Base-by-base conservation (phyloP, 2,113 vertebrate genomes). In the Epinephelus fuscoguttatus region DNA sequence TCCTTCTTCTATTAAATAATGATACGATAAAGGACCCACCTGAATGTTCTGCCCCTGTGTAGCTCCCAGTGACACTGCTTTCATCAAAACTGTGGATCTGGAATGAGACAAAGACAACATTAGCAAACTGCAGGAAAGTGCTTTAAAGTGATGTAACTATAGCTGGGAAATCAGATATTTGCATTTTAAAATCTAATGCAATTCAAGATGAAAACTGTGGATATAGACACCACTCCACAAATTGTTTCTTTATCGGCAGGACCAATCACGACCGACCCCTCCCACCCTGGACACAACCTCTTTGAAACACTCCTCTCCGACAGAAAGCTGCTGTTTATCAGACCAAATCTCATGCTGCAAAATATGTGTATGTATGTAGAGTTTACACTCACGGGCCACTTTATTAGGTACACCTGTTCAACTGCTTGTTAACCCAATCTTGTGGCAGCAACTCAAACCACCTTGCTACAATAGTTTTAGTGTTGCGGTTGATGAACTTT, bases 41-140 rank as follows among this genome's bases (percentile, higher is more conserved):
- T 82, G 74, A 66, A 47, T 62, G 27, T 64, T 89, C 90, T 57
- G 83, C 14, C 71, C 86, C 87, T 9, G 3, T 59, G 37, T 23
- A 77, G 69, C 40, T 88, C 57, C 88, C 89, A 25, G 70, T 55
- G 8, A 89, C 14, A 45, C 84, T 90, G 70, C 82, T 74, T 17
- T 94, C 92, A 15, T 94, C 93, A 70, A 93, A 94, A 81, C 94
- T 94, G 42, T 92, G 88, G 40, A 94, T 88, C 94, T 95, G 81
- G 11, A 85, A 81, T 42, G 57, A 78, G 15, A 72, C 0, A 53
- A 21, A 62, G 18, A 79, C 25, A 15, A 42, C 2, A 53, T 77
- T 53, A 55, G 1, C 18, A 52, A 27, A 33, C 18, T 63, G 8
- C 5, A 71, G n/a, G 18, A 13, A 23, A 23, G 50, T 64, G 15